Base-by-base conservation (phyloP, 2,113 vertebrate species). In the Condylura cristata region DNA sequence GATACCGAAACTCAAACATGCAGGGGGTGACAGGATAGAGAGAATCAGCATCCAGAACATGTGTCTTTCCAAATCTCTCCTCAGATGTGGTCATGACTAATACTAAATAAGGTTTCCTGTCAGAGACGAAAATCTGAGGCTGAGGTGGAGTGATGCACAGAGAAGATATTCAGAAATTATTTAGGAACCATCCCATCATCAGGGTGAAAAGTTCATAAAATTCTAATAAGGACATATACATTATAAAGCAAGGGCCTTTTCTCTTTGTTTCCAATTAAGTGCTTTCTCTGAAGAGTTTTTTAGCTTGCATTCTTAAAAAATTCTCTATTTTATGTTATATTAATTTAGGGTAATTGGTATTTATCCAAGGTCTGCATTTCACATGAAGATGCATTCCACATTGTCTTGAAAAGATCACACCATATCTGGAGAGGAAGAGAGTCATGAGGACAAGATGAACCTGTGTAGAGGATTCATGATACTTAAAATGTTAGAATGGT, bases 381-480 rank as follows among this genome's bases (percentile, higher is more conserved):
- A 51, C 3, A 68, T 32, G 32, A 48, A 91, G 20, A 89, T 22
- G 26, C 3, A 89, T 10, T 6, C 32, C 17, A 28, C 16, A 18
- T 60, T 39, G 46, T n/a, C 1, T 61, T 61, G 10, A 61, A 56
- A 65, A 41, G 26, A 26, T 18, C 8, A 70, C 10, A 65, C 1
- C 4, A 56, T 61, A n/a, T 60, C 22, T 82, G 26, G 48, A 91
- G n/a, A 79, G 34, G 11, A 8, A 87, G 37, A 53, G 24, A 5
- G 8, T 34, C 18, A 1, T 7, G 60, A 16, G 60, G 8, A 65
- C 17, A 24, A 48, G 1, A 70, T 5, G 4, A 26, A n/a, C 37
- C 0, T 60, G 16, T 28, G 14, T 17, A 66, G 0, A 2, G 1
- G 1, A 56, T 63, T 28, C 20, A 46, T 34, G 4, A 20, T 56